These are phyloP conservation scores for Baccha elongata DNA, from an alignment of 2,888 invertebrate species.

Conservation along the genomic window DNA sequence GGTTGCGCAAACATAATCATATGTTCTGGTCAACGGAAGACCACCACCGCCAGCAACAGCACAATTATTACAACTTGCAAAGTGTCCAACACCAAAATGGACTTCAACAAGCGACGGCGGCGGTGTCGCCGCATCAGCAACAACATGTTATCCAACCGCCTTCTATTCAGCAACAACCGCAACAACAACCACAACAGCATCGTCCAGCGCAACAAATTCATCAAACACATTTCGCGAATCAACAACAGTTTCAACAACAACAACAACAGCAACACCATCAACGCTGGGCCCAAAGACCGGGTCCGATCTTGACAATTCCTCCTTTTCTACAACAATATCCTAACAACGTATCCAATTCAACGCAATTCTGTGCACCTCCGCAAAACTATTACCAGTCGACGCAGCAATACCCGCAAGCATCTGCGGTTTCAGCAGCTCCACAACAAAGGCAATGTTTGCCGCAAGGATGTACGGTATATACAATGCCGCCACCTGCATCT, in stretches of 20 bases:
- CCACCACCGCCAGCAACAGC: conserved; percentile 71
- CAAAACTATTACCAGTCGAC: conserved; percentile 43
- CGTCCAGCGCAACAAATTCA: conserved; percentile 52
- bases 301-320: conserved; percentile 52
- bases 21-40: conserved; percentile 68
- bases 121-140: conserved; percentile 71
- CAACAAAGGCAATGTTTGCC: conserved; percentile 75
- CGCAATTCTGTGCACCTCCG: conserved; percentile 57
- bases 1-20: conserved; percentile 67
- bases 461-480: conserved; percentile 71
- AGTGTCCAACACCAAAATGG: conserved; percentile 73
- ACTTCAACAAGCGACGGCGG: conserved; percentile 71
- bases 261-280: conserved; percentile 73
- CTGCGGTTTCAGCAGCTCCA: conserved; percentile 74
- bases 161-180: conserved; percentile 70
- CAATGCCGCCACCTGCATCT: conserved; percentile 68
- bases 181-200: conserved; percentile 54
- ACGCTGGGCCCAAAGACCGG: conserved; percentile 47
- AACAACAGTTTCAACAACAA: conserved; percentile 68
- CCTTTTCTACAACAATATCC: conserved; percentile 64
- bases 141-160: conserved; percentile 66
- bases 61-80: conserved; percentile 62
- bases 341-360: conserved; percentile 39
- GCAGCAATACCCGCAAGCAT: conserved; percentile 40
- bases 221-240: conserved; percentile 39